Evolutionary conservation across 30 jellyfish, hydroid and myxozoan genomes (phyloP).

Genomic region (Clytia hemisphaerica): DNA sequence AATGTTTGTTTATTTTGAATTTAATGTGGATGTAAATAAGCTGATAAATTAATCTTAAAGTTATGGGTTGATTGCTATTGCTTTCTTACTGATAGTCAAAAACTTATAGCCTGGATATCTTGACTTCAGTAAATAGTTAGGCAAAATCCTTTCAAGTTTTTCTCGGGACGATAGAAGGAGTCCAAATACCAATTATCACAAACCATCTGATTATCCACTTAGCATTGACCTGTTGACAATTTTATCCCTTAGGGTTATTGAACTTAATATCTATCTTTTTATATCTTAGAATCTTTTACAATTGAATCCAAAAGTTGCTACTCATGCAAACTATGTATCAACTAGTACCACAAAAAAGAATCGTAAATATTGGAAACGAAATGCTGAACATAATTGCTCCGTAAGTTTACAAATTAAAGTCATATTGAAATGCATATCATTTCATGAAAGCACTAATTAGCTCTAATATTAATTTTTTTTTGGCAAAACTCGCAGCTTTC

Average conservation of each 20-base stretch:
- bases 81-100: too few relatives aligned
- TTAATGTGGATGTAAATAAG: too few relatives aligned
- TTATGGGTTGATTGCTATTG: too few relatives aligned
- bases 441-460: neutral
- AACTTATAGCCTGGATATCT: too few relatives aligned
- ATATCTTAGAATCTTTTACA: conserved; percentile 53
- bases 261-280: neutral
- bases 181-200: neutral
- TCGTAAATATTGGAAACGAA: conserved; percentile 82
- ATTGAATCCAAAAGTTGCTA: conserved; percentile 68
- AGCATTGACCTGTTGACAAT: neutral
- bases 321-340: conserved; percentile 66
- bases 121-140: too few relatives aligned
- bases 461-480: too few relatives aligned
- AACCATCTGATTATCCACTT: neutral
- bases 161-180: neutral
- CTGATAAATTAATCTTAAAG: too few relatives aligned
- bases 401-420: conserved; percentile 26
- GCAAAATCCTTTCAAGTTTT: neutral
- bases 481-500: too few relatives aligned
- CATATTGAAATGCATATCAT: neutral
- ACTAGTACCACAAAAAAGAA: conserved; percentile 51
- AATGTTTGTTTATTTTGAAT: too few relatives aligned
- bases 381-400: conserved; percentile 55
- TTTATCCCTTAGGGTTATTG: neutral